These are phyloP conservation scores for Beris chalybata DNA, from an alignment of 2,888 invertebrate species.

Conservation along the genomic window DNA sequence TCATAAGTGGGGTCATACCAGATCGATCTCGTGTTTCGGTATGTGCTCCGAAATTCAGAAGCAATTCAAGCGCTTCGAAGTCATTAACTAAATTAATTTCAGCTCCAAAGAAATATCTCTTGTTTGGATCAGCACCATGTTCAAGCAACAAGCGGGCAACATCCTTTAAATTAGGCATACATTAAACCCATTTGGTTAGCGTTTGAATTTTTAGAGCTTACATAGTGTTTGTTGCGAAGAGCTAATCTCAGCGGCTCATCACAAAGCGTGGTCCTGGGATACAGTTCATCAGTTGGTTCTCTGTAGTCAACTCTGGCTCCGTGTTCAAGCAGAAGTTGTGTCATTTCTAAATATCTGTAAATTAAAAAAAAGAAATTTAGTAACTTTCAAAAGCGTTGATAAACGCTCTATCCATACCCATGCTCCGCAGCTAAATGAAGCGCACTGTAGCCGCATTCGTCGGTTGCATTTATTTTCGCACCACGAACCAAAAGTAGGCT, in stretches of 20 bases:
- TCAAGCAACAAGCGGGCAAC: constrained; percentile 74
- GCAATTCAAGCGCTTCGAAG: constrained; percentile 76
- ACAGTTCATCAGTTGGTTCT: constrained; percentile 70
- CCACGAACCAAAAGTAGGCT: constrained; percentile 78
- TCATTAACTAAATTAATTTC: constrained; percentile 88
- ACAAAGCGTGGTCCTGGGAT: constrained; percentile 72
- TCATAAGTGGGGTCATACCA: constrained; percentile 89
- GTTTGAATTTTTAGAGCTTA: constrained; percentile 45
- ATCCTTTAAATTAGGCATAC: constrained; percentile 52
- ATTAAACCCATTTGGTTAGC: neutral
- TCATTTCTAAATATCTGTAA: constrained; percentile 67
- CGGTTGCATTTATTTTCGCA: constrained; percentile 78
- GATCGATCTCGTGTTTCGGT: constrained; percentile 85
- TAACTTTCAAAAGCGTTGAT: neutral
- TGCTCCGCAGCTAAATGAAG: constrained; percentile 89
- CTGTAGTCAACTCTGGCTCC: constrained; percentile 81
- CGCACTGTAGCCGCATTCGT: constrained; percentile 90
- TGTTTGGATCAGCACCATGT: constrained; percentile 86
- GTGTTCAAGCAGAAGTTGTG: constrained; percentile 71
- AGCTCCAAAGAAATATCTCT: constrained; percentile 87
- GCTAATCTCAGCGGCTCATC: constrained; percentile 90
- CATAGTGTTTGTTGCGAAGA: constrained; percentile 80
- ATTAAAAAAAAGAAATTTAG: neutral
- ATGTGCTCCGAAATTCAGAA: constrained; percentile 83
- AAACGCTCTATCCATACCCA: constrained; percentile 60